A percentile compares a stretch with the other conserved stretches of the same genome.
Evolutionary conservation across 2,113 vertebrate genomes (phyloP).

Genomic region (Neogale vison): DNA sequence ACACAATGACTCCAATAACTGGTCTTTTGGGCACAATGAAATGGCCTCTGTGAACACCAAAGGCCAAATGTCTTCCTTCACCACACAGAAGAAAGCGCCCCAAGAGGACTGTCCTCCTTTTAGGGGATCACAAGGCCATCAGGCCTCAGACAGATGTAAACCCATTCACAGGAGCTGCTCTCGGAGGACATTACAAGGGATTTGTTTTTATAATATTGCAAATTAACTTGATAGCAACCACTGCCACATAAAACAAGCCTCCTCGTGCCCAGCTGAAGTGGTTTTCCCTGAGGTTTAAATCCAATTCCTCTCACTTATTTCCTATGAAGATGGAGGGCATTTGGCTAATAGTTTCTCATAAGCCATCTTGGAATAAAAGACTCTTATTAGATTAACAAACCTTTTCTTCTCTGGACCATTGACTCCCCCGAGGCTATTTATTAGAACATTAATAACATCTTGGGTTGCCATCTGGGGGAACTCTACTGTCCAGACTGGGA

Average conservation of each 20-base stretch:
- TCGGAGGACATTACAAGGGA: background rate
- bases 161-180: background rate
- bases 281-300: conserved; percentile 12
- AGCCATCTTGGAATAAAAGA: background rate
- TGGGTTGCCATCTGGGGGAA: background rate
- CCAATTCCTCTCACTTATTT: conserved; percentile 36
- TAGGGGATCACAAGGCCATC: background rate
- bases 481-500: background rate
- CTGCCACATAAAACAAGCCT: background rate
- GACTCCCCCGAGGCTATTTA: conserved; percentile 16
- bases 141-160: conserved; percentile 40
- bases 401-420: conserved; percentile 7
- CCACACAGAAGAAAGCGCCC: background rate
- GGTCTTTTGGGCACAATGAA: background rate
- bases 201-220: conserved; percentile 28
- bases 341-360: conserved; percentile 57
- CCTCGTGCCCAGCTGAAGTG: background rate
- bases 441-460: conserved; percentile 34
- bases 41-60: background rate
- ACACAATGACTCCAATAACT: background rate
- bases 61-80: background rate
- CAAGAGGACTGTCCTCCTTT: conserved; percentile 17
- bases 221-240: background rate
- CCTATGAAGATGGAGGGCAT: conserved; percentile 24
- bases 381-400: conserved; percentile 31